These are phyloP conservation scores for Globodera rostochiensis DNA, from an alignment of 1,140 invertebrate species.

Conservation along the genomic window DNA sequence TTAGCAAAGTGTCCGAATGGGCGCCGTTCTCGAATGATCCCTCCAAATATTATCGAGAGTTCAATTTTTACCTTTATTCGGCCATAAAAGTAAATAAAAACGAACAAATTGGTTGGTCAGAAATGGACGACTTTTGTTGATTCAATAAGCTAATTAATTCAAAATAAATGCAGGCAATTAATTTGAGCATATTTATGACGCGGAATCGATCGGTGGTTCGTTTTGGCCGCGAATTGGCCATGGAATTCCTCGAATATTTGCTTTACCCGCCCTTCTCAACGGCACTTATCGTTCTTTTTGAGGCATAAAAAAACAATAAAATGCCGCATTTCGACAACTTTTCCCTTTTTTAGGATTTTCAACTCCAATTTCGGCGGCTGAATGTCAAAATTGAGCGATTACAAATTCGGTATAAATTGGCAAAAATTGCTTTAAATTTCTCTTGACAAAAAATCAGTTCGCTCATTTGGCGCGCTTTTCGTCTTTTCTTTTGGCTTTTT, in stretches of 20 bases:
- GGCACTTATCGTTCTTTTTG: slow-evolving; percentile 61
- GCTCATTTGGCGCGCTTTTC: slow-evolving; percentile 53
- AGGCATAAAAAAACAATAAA: slow-evolving; percentile 36
- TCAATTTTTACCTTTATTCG: slow-evolving; percentile 52
- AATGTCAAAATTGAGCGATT: slow-evolving; percentile 20
- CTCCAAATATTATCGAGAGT: slow-evolving; percentile 49
- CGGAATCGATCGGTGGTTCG: slow-evolving; percentile 5
- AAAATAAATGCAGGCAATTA: slow-evolving; percentile 44
- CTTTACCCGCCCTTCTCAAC: slow-evolving; percentile 59
- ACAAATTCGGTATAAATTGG: slow-evolving; percentile 6
- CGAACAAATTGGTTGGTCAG: slow-evolving; percentile 9
- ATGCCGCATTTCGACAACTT: background rate
- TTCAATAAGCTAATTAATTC: background rate
- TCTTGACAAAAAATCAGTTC: slow-evolving; percentile 13
- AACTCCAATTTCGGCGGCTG: background rate
- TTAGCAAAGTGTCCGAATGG: slow-evolving; percentile 34
- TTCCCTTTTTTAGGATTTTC: slow-evolving; percentile 7
- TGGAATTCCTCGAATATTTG: slow-evolving; percentile 50
- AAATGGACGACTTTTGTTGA: background rate
- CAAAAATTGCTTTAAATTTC: slow-evolving; percentile 1
- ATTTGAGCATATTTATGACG: slow-evolving; percentile 44
- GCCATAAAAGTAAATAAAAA: slow-evolving; percentile 42
- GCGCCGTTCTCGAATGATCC: slow-evolving; percentile 39
- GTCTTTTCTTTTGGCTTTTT: slow-evolving; percentile 75
- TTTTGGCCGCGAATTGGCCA: slow-evolving; percentile 29